These are phyloP conservation scores for Sardina pilchardus DNA, from an alignment of 2,113 vertebrate species.

Conservation along the genomic window DNA sequence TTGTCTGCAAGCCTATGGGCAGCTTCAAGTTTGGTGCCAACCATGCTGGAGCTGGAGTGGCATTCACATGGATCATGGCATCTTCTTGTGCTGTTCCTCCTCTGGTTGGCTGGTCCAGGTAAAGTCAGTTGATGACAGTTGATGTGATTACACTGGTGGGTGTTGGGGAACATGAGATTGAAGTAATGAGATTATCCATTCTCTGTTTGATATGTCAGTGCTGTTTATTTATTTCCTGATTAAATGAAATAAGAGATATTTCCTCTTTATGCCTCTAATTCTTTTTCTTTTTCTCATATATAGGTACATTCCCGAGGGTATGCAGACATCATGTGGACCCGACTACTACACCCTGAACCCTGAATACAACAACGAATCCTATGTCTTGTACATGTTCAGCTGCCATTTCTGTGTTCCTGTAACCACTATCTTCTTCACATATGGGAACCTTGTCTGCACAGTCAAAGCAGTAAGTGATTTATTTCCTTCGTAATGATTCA, in stretches of 20 bases:
- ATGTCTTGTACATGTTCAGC: constrained; percentile 73
- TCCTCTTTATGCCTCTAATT: too few relatives aligned
- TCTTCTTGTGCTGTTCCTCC: constrained; percentile 70
- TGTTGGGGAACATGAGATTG: too few relatives aligned
- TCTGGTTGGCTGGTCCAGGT: constrained; percentile 79
- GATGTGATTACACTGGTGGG: too few relatives aligned
- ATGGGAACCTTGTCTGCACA: constrained; percentile 76
- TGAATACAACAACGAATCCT: constrained; percentile 77
- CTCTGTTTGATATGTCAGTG: too few relatives aligned
- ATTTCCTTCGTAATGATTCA: background rate
- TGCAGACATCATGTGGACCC: constrained; percentile 76
- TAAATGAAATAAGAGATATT: too few relatives aligned
- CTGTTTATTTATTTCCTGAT: too few relatives aligned
- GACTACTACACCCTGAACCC: constrained; percentile 78
- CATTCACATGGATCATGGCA: constrained; percentile 78
- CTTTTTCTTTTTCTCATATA: background rate
- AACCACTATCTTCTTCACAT: constrained; percentile 75
- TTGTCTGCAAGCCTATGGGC: constrained; percentile 80
- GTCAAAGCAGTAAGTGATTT: constrained; percentile 72
- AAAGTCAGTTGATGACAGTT: background rate
- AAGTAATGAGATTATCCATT: too few relatives aligned
- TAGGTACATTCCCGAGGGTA: constrained; percentile 77
- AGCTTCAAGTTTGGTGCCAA: constrained; percentile 75
- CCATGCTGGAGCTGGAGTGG: constrained; percentile 70
- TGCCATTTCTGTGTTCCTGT: constrained; percentile 71